Evolutionary conservation across 2,888 invertebrate genomes (phyloP).

Genomic region (Chrysolina americana): DNA sequence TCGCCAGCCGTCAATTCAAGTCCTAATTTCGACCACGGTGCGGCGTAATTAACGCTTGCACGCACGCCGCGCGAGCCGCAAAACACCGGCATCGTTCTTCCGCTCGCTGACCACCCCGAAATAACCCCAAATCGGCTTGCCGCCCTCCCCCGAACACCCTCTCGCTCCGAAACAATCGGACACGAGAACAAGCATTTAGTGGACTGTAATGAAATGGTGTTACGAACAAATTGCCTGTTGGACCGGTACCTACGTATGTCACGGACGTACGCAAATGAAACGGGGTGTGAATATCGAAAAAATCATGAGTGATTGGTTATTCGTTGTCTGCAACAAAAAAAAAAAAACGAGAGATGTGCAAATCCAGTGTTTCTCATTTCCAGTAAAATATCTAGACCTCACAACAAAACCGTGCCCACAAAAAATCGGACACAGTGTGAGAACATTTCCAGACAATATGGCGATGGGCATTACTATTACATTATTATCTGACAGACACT

Average conservation of each 20-base stretch:
- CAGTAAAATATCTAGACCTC: no score
- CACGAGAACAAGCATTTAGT: slow-evolving; percentile 47
- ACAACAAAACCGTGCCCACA: no score
- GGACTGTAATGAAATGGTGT: slow-evolving; percentile 46
- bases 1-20: slow-evolving; percentile 13
- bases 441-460: no score
- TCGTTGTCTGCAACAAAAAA: background rate
- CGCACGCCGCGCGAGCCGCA: slow-evolving; percentile 65
- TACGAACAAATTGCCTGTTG: slow-evolving; percentile 43
- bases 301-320: background rate
- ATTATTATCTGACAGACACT: no score
- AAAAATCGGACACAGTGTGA: no score
- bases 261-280: slow-evolving; percentile 31
- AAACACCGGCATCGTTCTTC: slow-evolving; percentile 64
- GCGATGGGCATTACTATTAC: no score
- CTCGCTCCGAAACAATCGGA: slow-evolving; percentile 37
- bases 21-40: slow-evolving; percentile 60
- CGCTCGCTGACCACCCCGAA: slow-evolving; percentile 63
- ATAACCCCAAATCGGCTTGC: slow-evolving; percentile 56
- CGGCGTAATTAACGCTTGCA: slow-evolving; percentile 65
- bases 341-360: no score
- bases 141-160: background rate
- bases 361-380: no score
- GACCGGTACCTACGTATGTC: slow-evolving; percentile 34
- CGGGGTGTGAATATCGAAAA: slow-evolving; percentile 29